Percentiles rank a stretch among this genome's conserved stretches.
Conservation (phyloP, 2,797 vertebrate species). For the Micromesistius poutassou region DNA sequence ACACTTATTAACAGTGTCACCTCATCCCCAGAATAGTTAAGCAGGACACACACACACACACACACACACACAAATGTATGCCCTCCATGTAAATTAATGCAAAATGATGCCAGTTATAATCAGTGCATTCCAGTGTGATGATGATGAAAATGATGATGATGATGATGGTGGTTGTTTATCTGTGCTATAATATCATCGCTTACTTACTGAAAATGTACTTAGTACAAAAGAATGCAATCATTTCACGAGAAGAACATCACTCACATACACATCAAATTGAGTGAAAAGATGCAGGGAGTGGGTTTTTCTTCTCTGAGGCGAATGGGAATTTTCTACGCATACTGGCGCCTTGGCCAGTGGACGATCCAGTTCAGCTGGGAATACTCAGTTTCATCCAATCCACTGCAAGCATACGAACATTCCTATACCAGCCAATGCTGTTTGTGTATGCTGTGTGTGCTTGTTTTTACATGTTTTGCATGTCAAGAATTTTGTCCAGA, state of each 20-base stretch:
- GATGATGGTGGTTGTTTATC: background rate
- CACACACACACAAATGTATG: slow-evolving; percentile 10
- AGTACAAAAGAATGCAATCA: background rate
- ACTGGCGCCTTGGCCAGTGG: background rate
- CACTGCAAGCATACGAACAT: slow-evolving; percentile 12
- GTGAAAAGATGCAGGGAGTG: background rate
- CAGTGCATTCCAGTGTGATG: background rate
- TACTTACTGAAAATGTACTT: background rate
- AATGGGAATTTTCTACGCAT: slow-evolving; percentile 10
- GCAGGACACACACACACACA: slow-evolving; percentile 16
- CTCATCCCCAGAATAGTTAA: slow-evolving; percentile 42
- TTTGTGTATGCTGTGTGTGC: background rate
- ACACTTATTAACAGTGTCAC: slow-evolving; percentile 47
- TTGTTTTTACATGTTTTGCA: slow-evolving; percentile 19
- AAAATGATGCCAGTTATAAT: background rate
- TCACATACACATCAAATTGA: too few species aligned
- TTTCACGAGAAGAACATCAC: background rate
- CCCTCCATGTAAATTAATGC: background rate
- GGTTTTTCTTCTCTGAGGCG: background rate
- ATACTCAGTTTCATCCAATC: slow-evolving; percentile 25
- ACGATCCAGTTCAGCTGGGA: slow-evolving; percentile 25
- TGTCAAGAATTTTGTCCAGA: background rate
- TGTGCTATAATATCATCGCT: slow-evolving; percentile 4
- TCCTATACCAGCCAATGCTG: slow-evolving; percentile 19
- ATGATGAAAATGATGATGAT: background rate